Conservation (phyloP, 2,797 vertebrate genomes). For the Danio kyathit region DNA sequence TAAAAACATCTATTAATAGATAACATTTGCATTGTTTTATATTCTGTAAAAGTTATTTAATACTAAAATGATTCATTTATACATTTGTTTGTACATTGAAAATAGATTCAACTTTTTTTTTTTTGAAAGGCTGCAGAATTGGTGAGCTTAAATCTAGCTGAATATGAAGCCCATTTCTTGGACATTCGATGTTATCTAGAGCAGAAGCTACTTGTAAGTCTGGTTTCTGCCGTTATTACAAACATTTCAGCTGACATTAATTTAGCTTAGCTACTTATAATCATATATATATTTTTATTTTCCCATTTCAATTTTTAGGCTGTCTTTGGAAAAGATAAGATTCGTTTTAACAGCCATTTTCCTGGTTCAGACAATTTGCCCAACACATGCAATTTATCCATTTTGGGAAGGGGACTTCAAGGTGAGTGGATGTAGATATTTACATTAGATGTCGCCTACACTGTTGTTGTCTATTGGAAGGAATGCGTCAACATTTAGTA, state of each 20-base stretch:
- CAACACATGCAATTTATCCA: slow-evolving; percentile 95
- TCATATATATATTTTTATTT: not conserved
- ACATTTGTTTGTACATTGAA: not conserved
- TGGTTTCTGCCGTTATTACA: not conserved
- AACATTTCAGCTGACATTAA: not conserved
- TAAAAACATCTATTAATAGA: slow-evolving; percentile 61
- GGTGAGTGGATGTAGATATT: slow-evolving; percentile 78
- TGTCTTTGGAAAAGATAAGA: slow-evolving; percentile 82
- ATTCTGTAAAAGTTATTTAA: no score
- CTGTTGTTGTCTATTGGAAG: no score
- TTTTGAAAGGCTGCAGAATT: slow-evolving; percentile 89
- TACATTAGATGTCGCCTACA: no score
- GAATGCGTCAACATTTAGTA: no score
- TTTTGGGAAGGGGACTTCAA: slow-evolving; percentile 84
- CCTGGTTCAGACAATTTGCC: slow-evolving; percentile 83
- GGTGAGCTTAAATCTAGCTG: slow-evolving; percentile 82
- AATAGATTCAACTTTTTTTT: not conserved
- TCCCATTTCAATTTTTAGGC: slow-evolving; percentile 70
- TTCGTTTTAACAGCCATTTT: slow-evolving; percentile 88
- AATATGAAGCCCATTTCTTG: slow-evolving; percentile 85
- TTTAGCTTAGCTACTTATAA: not conserved
- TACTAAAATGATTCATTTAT: not conserved
- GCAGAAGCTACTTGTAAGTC: slow-evolving; percentile 83
- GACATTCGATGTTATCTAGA: slow-evolving; percentile 87
- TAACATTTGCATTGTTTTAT: not conserved